Evolutionary conservation across 1,140 invertebrate genomes (phyloP).

Genomic region (Chironomus tepperi): DNA sequence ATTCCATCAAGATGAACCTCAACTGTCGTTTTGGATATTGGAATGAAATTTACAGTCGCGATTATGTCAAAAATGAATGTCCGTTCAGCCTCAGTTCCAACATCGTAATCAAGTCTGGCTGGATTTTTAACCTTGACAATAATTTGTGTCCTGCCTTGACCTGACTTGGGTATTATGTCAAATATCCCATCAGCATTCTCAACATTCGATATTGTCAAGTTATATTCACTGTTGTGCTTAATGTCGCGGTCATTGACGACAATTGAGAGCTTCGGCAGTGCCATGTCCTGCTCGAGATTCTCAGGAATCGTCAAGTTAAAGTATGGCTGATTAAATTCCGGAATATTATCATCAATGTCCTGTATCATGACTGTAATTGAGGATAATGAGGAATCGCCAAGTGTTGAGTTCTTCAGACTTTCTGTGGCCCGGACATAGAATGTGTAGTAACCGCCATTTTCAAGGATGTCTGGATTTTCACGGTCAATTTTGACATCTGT

Average conservation of each 20-base stretch:
- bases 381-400: conserved; percentile 55
- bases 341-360: conserved; percentile 75
- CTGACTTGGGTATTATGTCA: conserved; percentile 53
- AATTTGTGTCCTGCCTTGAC: conserved; percentile 63
- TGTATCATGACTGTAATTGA: conserved; percentile 69
- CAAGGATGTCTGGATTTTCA: conserved; percentile 60
- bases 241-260: conserved; percentile 66
- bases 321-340: conserved; percentile 58
- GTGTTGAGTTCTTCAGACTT: conserved; percentile 58
- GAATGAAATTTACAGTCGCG: conserved; percentile 49
- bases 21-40: conserved; percentile 56
- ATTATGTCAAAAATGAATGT: conserved; percentile 63
- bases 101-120: conserved; percentile 61
- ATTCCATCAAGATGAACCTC: conserved; percentile 65
- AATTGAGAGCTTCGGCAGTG: conserved; percentile 61
- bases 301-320: conserved; percentile 68
- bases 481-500: conserved; percentile 58
- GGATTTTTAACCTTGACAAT: conserved; percentile 60
- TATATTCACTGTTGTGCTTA: conserved; percentile 66
- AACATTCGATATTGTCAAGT: conserved; percentile 51
- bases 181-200: conserved; percentile 54
- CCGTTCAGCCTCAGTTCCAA: conserved; percentile 47
- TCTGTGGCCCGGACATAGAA: conserved; percentile 66
- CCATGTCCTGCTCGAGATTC: conserved; percentile 60
- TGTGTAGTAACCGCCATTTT: conserved; percentile 68